Conservation (phyloP, 2,113 vertebrate species). For the Miniopterus natalensis region DNA sequence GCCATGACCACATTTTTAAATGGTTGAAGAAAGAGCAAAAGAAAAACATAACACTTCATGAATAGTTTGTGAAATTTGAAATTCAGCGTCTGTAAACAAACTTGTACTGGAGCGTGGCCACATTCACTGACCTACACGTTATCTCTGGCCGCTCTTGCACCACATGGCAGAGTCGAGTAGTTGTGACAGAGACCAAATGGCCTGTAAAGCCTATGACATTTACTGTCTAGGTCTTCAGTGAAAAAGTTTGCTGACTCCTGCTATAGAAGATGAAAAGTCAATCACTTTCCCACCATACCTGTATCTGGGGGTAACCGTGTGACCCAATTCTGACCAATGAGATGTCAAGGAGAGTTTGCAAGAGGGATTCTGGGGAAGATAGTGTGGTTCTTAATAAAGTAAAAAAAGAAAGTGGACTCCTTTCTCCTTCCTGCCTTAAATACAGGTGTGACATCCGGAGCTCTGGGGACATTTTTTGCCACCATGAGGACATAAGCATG, state of each 20-base stretch:
- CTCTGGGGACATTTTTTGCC: background rate
- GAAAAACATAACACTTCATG: background rate
- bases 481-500: background rate
- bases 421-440: background rate
- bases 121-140: background rate
- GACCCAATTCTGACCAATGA: background rate
- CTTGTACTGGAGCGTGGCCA: background rate
- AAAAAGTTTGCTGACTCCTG: background rate
- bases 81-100: background rate
- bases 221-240: background rate
- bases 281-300: background rate
- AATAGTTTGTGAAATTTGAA: conserved; percentile 22
- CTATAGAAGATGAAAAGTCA: background rate
- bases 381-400: background rate
- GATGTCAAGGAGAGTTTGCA: background rate
- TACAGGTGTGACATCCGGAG: background rate
- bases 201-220: background rate
- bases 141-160: background rate
- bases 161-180: background rate
- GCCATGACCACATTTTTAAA: background rate
- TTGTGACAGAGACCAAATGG: background rate
- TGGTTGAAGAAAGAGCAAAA: background rate
- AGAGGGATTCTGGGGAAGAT: background rate
- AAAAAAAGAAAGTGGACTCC: background rate
- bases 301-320: background rate